phyloP scores from a whole-genome alignment of 2,888 invertebrate species.

The Ochlodes sylvanus region DNA sequence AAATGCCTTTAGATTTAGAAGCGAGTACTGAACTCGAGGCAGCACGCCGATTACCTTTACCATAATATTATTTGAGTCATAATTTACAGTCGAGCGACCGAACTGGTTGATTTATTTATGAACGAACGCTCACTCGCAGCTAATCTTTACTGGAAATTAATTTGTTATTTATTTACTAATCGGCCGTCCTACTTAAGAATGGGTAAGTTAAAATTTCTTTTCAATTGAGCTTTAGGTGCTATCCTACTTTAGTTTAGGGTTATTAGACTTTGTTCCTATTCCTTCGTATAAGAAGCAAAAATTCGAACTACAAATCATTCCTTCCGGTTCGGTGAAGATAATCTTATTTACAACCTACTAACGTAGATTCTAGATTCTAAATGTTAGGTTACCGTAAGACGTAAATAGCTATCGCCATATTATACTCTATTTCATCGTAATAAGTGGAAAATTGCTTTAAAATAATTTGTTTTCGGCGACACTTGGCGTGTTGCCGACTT shows the following conservation, averaged over 20 bases:
- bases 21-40: constrained; percentile 41
- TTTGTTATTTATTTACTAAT: constrained; percentile 61
- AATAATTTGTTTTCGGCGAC: constrained; percentile 30
- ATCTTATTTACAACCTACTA: neutral
- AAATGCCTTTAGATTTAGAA: constrained; percentile 31
- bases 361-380: neutral
- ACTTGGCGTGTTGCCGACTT: constrained; percentile 35
- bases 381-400: neutral
- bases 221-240: constrained; percentile 44
- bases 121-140: constrained; percentile 64
- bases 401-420: neutral
- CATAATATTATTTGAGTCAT: constrained; percentile 81
- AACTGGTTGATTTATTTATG: constrained; percentile 79
- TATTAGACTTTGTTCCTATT: neutral
- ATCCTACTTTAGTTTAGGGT: neutral
- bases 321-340: neutral
- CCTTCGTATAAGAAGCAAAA: neutral
- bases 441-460: constrained; percentile 25
- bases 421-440: constrained; percentile 21
- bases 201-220: constrained; percentile 60
- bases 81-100: constrained; percentile 71
- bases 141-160: constrained; percentile 61
- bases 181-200: constrained; percentile 53
- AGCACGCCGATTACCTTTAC: constrained; percentile 57
- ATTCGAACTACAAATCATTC: neutral